phyloP scores from a whole-genome alignment of 35 echinoderm and acorn worm genomes.

The Apostichopus parvimensis region DNA sequence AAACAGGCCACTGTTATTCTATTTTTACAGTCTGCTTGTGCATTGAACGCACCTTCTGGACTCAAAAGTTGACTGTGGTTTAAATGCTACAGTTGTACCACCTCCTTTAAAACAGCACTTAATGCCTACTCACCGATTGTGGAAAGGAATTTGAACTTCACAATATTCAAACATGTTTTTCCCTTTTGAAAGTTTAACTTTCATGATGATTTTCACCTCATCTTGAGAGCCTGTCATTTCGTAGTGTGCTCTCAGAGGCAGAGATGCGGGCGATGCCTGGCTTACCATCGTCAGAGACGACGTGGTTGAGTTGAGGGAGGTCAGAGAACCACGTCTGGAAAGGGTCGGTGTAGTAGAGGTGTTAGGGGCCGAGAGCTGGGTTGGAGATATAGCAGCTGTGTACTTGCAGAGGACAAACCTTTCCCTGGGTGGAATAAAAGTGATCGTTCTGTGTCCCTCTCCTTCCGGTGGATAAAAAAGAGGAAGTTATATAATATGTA shows the following conservation, averaged over 20 bases:
- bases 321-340: constrained; percentile 25
- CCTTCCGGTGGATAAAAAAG: constrained; percentile 5
- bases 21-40: too few relatives aligned
- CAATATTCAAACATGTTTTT: constrained; percentile 90
- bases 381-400: constrained; percentile 47
- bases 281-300: constrained; percentile 42
- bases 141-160: constrained; percentile 94
- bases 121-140: constrained; percentile 71
- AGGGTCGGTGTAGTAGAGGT: constrained; percentile 12
- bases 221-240: constrained; percentile 82
- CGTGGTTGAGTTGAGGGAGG: constrained; percentile 54
- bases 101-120: too few relatives aligned
- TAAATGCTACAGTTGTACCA: too few relatives aligned
- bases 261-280: constrained; percentile 47
- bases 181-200: constrained; percentile 70
- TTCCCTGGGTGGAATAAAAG: constrained; percentile 66
- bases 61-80: too few relatives aligned
- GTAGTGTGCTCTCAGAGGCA: constrained; percentile 78
- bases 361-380: background rate
- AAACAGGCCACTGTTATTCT: too few relatives aligned
- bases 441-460: constrained; percentile 15
- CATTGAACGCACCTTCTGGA: too few relatives aligned
- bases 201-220: constrained; percentile 73
- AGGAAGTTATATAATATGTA: background rate
- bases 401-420: constrained; percentile 79